Conservation (phyloP, 1,140 invertebrate species). For the Diorhabda carinulata region DNA sequence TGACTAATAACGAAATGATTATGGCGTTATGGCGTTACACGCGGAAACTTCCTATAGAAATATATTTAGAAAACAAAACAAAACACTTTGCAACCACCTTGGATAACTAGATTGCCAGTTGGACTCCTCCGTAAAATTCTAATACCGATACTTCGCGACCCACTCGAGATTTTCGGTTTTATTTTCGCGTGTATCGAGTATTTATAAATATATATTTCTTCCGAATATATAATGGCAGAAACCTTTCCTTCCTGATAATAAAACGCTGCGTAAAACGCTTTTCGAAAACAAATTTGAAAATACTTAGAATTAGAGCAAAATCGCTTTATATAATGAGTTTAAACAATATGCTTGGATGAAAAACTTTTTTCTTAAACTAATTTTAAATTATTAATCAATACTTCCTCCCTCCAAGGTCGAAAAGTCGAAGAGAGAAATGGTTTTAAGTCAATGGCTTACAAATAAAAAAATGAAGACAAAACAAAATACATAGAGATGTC, state of each 20-base stretch:
- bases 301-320: too few species aligned
- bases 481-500: too few species aligned
- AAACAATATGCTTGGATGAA: too few species aligned
- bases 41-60: neutral
- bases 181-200: slow-evolving; percentile 6
- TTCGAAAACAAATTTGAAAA: too few species aligned
- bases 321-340: too few species aligned
- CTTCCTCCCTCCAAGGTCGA: too few species aligned
- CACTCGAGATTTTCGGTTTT: slow-evolving; percentile 7
- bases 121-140: neutral
- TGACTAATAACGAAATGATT: too few species aligned
- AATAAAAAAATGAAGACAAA: too few species aligned
- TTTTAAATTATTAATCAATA: too few species aligned
- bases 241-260: slow-evolving; percentile 13
- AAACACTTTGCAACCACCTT: neutral
- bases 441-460: too few species aligned
- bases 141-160: slow-evolving; percentile 11
- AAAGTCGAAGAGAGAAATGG: too few species aligned
- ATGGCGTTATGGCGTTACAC: neutral
- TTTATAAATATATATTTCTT: slow-evolving; percentile 1
- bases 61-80: neutral
- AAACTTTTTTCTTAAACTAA: too few species aligned
- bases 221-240: neutral
- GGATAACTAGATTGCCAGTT: neutral
- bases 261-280: neutral